These are phyloP conservation scores for Epirrita christyi DNA, from an alignment of 2,888 invertebrate species.

Conservation along the genomic window DNA sequence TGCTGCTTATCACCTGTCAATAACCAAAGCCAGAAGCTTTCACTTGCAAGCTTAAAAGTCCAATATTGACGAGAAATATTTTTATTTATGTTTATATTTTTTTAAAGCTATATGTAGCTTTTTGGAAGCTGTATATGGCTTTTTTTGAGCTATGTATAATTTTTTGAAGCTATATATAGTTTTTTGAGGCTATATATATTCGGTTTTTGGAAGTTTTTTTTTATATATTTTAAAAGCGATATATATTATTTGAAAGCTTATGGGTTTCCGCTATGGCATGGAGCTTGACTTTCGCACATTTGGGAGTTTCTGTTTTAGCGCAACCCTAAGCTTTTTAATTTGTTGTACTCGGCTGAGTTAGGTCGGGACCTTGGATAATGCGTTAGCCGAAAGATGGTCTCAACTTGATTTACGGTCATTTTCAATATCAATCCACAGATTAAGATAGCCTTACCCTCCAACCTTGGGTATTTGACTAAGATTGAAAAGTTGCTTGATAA, in stretches of 20 bases:
- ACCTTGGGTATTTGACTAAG: too few relatives aligned
- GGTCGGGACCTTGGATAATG: too few relatives aligned
- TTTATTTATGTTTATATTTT: constrained; percentile 38
- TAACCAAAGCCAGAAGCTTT: constrained; percentile 75
- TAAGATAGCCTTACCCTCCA: too few relatives aligned
- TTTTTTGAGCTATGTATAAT: constrained; percentile 17
- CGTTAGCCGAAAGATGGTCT: too few relatives aligned
- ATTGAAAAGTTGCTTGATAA: too few relatives aligned
- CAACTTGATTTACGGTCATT: too few relatives aligned
- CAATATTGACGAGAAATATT: constrained; percentile 73
- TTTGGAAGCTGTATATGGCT: constrained; percentile 30
- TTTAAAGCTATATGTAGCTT: constrained; percentile 33
- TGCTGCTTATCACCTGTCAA: constrained; percentile 36
- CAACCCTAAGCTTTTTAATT: constrained; percentile 66
- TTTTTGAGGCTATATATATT: not conserved
- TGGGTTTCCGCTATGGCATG: constrained; percentile 74
- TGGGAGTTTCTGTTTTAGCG: constrained; percentile 49
- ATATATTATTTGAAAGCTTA: constrained; percentile 70
- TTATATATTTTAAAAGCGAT: not conserved
- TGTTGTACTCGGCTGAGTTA: not conserved
- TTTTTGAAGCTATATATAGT: constrained; percentile 28
- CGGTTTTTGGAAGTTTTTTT: not conserved
- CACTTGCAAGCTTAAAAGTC: constrained; percentile 67
- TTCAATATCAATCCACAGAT: too few relatives aligned
- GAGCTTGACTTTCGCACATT: constrained; percentile 51